phyloP scores from a whole-genome alignment of 2,888 invertebrate species.

The Microctonus brassicae region DNA sequence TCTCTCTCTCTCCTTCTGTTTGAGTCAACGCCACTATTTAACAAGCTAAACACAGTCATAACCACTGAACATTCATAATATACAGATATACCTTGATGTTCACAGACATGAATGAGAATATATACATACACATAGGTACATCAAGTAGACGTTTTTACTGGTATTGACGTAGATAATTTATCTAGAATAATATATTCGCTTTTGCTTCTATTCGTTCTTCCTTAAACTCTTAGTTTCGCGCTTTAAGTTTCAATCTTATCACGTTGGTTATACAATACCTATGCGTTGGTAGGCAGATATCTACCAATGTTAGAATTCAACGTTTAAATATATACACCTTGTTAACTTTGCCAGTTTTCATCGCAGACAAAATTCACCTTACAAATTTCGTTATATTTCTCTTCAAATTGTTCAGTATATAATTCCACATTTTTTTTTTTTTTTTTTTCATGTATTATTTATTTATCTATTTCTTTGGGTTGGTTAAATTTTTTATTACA shows the following conservation, averaged over 20 bases:
- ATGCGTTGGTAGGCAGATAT: background rate
- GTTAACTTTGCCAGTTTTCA: constrained; percentile 28
- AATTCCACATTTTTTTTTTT: too few species aligned
- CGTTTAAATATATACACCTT: constrained; percentile 14
- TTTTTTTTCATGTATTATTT: too few species aligned
- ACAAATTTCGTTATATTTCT: too few species aligned
- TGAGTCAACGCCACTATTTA: constrained; percentile 49
- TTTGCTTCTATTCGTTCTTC: background rate
- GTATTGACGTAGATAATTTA: too few species aligned
- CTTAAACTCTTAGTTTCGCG: background rate
- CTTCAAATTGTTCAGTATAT: too few species aligned
- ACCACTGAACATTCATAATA: background rate
- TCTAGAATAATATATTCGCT: too few species aligned
- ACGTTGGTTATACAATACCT: background rate
- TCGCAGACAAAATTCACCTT: constrained; percentile 2
- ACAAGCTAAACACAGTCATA: constrained; percentile 49
- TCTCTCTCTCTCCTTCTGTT: constrained; percentile 42
- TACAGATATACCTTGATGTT: background rate
- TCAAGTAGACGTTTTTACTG: too few species aligned
- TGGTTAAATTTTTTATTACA: constrained; percentile 30
- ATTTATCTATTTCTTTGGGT: constrained; percentile 27
- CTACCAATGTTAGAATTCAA: background rate
- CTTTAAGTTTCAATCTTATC: background rate
- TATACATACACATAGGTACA: too few species aligned
- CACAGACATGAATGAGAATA: background rate